A percentile compares a stretch with the other conserved stretches of the same genome.
These are phyloP conservation scores for Drosophila tristis DNA, from an alignment of 1,140 invertebrate species.

Conservation along the genomic window DNA sequence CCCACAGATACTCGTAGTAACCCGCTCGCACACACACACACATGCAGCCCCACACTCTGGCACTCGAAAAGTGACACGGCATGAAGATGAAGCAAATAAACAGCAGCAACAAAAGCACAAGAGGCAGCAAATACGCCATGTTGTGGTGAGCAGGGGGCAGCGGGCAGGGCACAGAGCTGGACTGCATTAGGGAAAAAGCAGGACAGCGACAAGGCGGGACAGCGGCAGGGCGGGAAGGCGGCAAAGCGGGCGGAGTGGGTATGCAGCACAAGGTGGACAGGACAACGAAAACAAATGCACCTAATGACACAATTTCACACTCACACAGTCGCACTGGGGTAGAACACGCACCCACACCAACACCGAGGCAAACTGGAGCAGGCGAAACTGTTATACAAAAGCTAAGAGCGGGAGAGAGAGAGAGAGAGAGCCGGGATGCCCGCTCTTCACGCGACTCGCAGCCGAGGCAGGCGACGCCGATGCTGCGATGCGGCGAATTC, in stretches of 20 bases:
- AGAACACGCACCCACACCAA: slow-evolving; percentile 18
- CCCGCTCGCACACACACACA: not conserved
- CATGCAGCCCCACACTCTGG: slow-evolving; percentile 8
- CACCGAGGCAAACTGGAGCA: slow-evolving; percentile 43
- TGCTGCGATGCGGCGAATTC: slow-evolving; percentile 46
- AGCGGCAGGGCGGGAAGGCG: no score
- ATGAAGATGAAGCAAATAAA: slow-evolving; percentile 66
- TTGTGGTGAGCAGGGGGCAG: slow-evolving; percentile 10
- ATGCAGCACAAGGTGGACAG: slow-evolving; percentile 33
- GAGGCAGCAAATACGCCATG: slow-evolving; percentile 50
- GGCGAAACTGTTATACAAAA: slow-evolving; percentile 65
- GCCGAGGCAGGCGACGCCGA: not conserved
- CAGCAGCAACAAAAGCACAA: slow-evolving; percentile 50
- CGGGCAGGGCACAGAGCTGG: no score
- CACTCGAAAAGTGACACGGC: slow-evolving; percentile 65
- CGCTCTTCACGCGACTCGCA: slow-evolving; percentile 23
- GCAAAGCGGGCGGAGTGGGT: not conserved
- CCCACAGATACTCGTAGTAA: slow-evolving; percentile 2
- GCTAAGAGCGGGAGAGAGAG: slow-evolving; percentile 33
- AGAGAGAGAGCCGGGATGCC: slow-evolving; percentile 10
- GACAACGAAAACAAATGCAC: slow-evolving; percentile 81
- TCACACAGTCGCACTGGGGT: slow-evolving; percentile 22
- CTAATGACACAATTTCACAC: slow-evolving; percentile 79
- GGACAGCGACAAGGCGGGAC: slow-evolving; percentile 3
- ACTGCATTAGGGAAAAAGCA: not conserved